Evolutionary conservation across 1,140 invertebrate genomes (phyloP).

Genomic region (Leptinotarsa lineolata): DNA sequence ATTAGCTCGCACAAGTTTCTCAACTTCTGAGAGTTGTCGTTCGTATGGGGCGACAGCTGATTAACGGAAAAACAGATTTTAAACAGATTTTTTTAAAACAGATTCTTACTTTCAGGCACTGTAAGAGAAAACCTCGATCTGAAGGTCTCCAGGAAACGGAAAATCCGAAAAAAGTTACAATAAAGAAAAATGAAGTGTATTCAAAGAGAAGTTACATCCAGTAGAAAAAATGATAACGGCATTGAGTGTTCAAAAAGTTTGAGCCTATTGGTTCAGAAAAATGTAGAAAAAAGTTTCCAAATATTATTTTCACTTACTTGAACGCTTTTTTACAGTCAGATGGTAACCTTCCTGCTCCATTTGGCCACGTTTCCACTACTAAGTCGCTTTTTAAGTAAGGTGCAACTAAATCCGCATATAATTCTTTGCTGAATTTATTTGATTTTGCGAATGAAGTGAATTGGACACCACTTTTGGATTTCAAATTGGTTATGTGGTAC

Average conservation of each 20-base stretch:
- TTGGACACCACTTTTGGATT: constrained; percentile 61
- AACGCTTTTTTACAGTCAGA: constrained; percentile 69
- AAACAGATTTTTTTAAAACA: too few relatives aligned
- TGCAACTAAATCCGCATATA: constrained; percentile 83
- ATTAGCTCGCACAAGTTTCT: too few relatives aligned
- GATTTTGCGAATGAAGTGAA: constrained; percentile 83
- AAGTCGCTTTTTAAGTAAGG: constrained; percentile 71
- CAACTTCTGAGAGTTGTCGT: too few relatives aligned
- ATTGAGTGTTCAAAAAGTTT: not conserved
- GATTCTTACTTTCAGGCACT: too few relatives aligned
- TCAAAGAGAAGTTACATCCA: not conserved
- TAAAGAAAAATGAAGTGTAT: not conserved
- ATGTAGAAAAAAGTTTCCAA: not conserved
- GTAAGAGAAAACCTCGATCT: too few relatives aligned
- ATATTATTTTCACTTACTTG: constrained; percentile 53
- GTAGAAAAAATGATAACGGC: not conserved
- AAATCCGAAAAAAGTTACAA: not conserved
- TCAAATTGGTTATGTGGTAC: constrained; percentile 63
- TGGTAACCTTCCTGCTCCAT: constrained; percentile 73
- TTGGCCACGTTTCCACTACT: constrained; percentile 85
- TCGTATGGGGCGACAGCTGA: too few relatives aligned
- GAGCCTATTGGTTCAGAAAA: not conserved
- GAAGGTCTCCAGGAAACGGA: not conserved
- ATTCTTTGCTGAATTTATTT: constrained; percentile 75
- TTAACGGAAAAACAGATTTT: too few relatives aligned